Evolutionary conservation across 92 coral and sea anemone species (phyloP), one percentile per base, ranked within the genome.

Genomic region (Hydrozoanthus gracilis): DNA sequence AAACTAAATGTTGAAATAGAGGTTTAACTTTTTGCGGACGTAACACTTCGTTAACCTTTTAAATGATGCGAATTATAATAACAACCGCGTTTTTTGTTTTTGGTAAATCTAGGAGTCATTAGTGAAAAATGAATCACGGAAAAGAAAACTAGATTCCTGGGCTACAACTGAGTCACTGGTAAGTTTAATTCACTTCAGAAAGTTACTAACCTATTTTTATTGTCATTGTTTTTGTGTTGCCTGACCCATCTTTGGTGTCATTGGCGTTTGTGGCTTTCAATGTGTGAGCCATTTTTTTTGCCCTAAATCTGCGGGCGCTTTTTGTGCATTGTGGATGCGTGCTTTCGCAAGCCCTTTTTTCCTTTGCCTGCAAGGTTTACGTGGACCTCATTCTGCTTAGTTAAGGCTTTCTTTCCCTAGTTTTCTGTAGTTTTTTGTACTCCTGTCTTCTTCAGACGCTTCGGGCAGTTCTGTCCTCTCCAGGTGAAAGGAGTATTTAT

Each of bases 71-170:
- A 27, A 27, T 27, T 18, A 66, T 18, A 15, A 56, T n/a, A 12
- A n/a, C 64, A 6, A 56, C 64, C 15, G 11, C 64, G 6, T 52
- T 5, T 52, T 3, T 50, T 35, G 12, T 55, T 52, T 20, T 46
- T 61, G 67, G 35, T 39, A 5, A 5, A 15, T 8, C 0, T 79
- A 79, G 84, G 73, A 65, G 50, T n/a, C 73, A 10, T 73, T 62
- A 20, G 47, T 18, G 7, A 65, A 47, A 13, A 48, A 4, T 12
- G 44, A 79, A 16, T 47, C 73, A 66, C 64, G 73, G 72, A 79
- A 79, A 69, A 51, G 84, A 65, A 79, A 79, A 18, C 16, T 79
- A 52, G 73, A 61, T 27, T n/a, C 47, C 18, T 48, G 16, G 58
- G 17, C 44, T 47, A 13, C 84, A 14, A 65, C 71, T n/a, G 71